Evolutionary conservation across 2,113 vertebrate species (phyloP).

Genomic region (Macrotis lagotis): DNA sequence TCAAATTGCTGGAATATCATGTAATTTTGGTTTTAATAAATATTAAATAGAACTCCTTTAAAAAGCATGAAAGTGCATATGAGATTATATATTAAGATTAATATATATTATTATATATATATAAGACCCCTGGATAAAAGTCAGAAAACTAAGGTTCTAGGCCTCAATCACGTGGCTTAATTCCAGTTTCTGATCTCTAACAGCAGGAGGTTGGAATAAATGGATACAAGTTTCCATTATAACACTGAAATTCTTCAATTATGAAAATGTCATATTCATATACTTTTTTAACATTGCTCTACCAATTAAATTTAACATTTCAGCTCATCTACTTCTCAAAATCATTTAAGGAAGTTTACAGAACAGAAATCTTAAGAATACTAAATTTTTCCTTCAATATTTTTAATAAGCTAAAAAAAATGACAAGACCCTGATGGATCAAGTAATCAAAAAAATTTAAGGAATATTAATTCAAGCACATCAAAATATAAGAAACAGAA

Average conservation of each 20-base stretch:
- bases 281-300: background rate
- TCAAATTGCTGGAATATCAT: background rate
- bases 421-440: background rate
- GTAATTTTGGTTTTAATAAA: background rate
- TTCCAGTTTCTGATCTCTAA: background rate
- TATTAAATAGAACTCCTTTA: background rate
- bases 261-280: background rate
- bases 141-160: background rate
- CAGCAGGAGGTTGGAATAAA: background rate
- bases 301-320: background rate
- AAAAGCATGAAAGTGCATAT: background rate
- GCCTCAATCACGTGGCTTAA: background rate
- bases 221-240: background rate
- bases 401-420: background rate
- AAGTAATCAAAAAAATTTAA: background rate
- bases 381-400: too few species aligned
- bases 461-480: background rate
- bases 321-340: background rate
- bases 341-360: background rate
- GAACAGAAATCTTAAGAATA: background rate
- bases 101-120: too few species aligned
- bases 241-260: background rate
- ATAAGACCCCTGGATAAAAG: background rate
- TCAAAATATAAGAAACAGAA: background rate
- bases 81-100: too few species aligned